These are phyloP conservation scores for Scaptomyza reducta DNA, from an alignment of 2,888 invertebrate genomes.

Conservation along the genomic window DNA sequence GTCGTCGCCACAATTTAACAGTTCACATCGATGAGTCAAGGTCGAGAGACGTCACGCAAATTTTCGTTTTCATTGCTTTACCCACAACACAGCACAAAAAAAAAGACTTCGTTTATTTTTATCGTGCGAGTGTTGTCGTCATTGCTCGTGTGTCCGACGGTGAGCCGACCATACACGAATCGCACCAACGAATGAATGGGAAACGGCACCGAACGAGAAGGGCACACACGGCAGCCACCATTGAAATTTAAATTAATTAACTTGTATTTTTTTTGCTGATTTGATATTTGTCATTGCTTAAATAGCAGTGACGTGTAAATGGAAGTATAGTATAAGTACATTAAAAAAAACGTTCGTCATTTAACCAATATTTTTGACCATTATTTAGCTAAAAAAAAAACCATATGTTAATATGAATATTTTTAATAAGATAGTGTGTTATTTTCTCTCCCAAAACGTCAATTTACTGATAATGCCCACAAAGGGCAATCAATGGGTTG, in stretches of 20 bases:
- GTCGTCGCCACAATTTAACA: constrained; percentile 79
- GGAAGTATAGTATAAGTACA: background rate
- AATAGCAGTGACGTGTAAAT: no score
- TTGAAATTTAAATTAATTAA: constrained; percentile 35
- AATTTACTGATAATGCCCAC: constrained; percentile 29
- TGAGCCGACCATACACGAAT: constrained; percentile 37
- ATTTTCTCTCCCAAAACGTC: background rate
- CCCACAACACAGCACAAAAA: constrained; percentile 60
- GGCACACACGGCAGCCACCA: constrained; percentile 31
- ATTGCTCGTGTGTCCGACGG: constrained; percentile 32
- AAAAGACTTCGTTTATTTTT: constrained; percentile 65
- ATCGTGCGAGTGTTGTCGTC: constrained; percentile 44
- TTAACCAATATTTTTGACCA: background rate
- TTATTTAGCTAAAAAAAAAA: background rate
- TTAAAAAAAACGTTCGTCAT: background rate
- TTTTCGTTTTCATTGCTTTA: constrained; percentile 81
- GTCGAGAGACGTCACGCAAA: constrained; percentile 84
- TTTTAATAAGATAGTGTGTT: background rate
- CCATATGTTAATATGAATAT: background rate
- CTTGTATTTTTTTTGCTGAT: constrained; percentile 10
- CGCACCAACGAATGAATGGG: constrained; percentile 52
- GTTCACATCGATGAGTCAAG: constrained; percentile 84
- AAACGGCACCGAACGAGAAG: constrained; percentile 39
- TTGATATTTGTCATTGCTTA: constrained; percentile 29
- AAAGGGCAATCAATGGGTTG: constrained; percentile 33